phyloP scores from a whole-genome alignment of 2,888 invertebrate species.

The Empis stercorea region DNA sequence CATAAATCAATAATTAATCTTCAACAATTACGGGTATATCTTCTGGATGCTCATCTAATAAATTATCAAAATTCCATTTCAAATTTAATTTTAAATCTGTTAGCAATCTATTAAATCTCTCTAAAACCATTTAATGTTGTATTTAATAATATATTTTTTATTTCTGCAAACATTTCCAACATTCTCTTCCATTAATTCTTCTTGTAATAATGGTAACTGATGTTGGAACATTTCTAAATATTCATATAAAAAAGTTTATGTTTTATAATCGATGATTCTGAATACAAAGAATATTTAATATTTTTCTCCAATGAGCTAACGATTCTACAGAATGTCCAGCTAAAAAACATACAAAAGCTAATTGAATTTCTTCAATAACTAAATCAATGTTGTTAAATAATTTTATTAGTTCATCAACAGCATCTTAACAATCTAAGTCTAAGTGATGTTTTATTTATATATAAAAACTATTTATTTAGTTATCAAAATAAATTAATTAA shows the following conservation, averaged over 20 bases:
- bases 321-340: constrained; percentile 88
- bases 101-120: constrained; percentile 24
- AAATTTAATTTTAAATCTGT: constrained; percentile 23
- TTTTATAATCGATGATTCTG: constrained; percentile 61
- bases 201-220: constrained; percentile 79
- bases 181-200: constrained; percentile 82
- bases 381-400: constrained; percentile 44
- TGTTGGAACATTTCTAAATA: constrained; percentile 65
- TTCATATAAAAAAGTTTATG: constrained; percentile 56
- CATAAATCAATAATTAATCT: no score
- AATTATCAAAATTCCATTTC: constrained; percentile 29
- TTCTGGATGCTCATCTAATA: constrained; percentile 35
- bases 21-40: constrained; percentile 34
- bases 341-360: constrained; percentile 83
- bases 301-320: constrained; percentile 89
- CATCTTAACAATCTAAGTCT: constrained; percentile 45
- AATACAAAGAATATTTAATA: constrained; percentile 67
- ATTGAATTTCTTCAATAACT: constrained; percentile 80
- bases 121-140: constrained; percentile 23
- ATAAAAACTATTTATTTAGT: no score
- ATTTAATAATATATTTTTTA: constrained; percentile 69
- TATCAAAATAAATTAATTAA: no score
- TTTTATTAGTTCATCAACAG: constrained; percentile 23
- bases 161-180: constrained; percentile 83
- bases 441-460: constrained; percentile 68